Evolutionary conservation across 2,113 vertebrate genomes (phyloP).

Genomic region (Maccullochella peelii): DNA sequence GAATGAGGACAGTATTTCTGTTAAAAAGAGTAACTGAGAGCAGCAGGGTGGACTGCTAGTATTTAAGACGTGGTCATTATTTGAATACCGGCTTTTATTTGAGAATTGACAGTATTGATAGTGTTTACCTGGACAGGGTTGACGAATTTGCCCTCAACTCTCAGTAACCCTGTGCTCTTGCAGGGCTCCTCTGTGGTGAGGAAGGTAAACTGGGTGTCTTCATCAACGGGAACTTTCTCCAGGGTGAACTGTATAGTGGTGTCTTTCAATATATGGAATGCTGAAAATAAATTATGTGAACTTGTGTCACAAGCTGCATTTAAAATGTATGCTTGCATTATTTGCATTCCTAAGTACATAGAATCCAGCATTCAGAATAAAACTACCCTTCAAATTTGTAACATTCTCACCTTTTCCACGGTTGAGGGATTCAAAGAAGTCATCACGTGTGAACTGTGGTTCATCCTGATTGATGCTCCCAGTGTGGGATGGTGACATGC

Average conservation of each 20-base stretch:
- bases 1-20: background rate
- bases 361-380: background rate
- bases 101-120: background rate
- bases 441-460: constrained; percentile 91
- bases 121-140: constrained; percentile 91
- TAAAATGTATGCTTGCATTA: background rate
- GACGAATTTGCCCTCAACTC: constrained; percentile 94
- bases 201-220: constrained; percentile 83
- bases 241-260: constrained; percentile 95
- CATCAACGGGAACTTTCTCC: constrained; percentile 91
- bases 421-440: constrained; percentile 94
- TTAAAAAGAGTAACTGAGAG: background rate
- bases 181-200: constrained; percentile 85
- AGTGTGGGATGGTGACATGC: constrained; percentile 59
- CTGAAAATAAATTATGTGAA: constrained; percentile 75
- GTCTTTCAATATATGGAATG: constrained; percentile 97
- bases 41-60: too few relatives aligned
- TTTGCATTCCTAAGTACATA: background rate
- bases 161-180: constrained; percentile 88
- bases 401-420: constrained; percentile 90
- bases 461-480: constrained; percentile 84
- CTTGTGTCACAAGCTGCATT: background rate
- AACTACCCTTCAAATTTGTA: background rate
- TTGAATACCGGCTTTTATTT: background rate
- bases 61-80: background rate